These are phyloP conservation scores for Oxygymnocypris stewartii DNA, from an alignment of 2,113 vertebrate species.

Conservation along the genomic window DNA sequence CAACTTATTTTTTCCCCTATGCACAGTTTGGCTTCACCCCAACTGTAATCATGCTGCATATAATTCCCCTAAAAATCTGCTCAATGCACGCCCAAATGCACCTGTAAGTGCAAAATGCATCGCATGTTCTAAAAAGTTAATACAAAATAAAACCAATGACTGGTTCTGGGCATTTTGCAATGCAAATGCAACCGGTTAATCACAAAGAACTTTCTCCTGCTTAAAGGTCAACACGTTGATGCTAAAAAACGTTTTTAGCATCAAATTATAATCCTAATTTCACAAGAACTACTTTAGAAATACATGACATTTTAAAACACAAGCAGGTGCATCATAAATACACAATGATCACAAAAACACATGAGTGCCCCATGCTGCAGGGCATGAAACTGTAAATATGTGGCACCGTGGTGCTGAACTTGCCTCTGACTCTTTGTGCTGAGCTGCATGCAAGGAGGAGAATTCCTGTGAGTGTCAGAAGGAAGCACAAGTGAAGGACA, in stretches of 20 bases:
- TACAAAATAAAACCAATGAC: neutral
- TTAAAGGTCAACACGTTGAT: neutral
- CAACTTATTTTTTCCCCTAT: neutral
- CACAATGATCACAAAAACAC: neutral
- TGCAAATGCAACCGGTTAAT: conserved; percentile 6
- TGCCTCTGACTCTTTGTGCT: conserved; percentile 89
- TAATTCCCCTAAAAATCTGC: neutral
- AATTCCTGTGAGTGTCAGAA: conserved; percentile 83
- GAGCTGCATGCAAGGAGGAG: conserved; percentile 78
- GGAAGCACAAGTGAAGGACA: conserved; percentile 76
- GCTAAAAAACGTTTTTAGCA: neutral
- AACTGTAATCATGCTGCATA: neutral
- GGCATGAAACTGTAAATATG: neutral
- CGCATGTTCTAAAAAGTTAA: neutral
- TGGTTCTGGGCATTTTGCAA: neutral
- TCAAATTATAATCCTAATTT: neutral
- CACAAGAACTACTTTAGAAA: neutral
- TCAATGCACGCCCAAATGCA: neutral
- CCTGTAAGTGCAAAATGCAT: neutral
- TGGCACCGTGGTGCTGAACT: conserved; percentile 67
- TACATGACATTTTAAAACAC: neutral
- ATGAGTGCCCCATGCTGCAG: neutral
- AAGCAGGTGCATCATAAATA: neutral
- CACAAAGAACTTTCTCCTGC: neutral
- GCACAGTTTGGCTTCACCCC: neutral